Base-by-base conservation (phyloP, 2,113 vertebrate species). In the Cyprinodon variegatus region DNA sequence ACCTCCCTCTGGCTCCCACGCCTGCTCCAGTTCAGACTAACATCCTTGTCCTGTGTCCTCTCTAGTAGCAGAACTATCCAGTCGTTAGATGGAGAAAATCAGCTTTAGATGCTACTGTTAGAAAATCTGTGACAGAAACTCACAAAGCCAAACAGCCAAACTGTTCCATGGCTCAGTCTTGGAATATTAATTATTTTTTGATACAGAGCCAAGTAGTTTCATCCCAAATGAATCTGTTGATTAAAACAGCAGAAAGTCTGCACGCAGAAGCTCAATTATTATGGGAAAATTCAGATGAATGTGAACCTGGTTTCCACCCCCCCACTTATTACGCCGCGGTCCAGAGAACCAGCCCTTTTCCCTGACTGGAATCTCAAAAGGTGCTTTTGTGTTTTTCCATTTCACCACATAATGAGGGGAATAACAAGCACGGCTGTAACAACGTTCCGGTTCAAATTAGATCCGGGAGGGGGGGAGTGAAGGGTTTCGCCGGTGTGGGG, bases 371-470 rank as follows among this genome's bases (percentile, higher is more conserved):
- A 89, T 90, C 86, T 91, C 68, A 85, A 90, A 86, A 87, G 82
- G 84, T 89, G 82, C 83, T 84, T 88, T 89, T 90, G 83, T 89
- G 72, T 84, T 87, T 90, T 89, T 83, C 85, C 82, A 89, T 89
- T 92, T 87, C 84, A 68, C 72, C 85, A 81, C 78, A 86, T 92
- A 93, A 92, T 92, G 91, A 92, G 88, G 82, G 82, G 74, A 90
- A 92, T 93, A 92, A 91, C 88, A 89, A 89, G 90, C 91, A 74
- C 74, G 84, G 86, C 86, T 77, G 78, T 86, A 84, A 83, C 87
- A 74, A 89, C 77, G 83, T 90, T 91, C 84, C 87, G 81, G 85
- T 91, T 88, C 90, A 91, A 91, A 94, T 93, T 92, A 91, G 79
- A 88, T 89, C 40, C 59, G 71, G 83, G 63, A 50, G 85, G 85